Percentiles rank a stretch among this genome's conserved stretches.
phyloP scores from a whole-genome alignment of 2,113 vertebrate species.

The Catagonus wagneri region DNA sequence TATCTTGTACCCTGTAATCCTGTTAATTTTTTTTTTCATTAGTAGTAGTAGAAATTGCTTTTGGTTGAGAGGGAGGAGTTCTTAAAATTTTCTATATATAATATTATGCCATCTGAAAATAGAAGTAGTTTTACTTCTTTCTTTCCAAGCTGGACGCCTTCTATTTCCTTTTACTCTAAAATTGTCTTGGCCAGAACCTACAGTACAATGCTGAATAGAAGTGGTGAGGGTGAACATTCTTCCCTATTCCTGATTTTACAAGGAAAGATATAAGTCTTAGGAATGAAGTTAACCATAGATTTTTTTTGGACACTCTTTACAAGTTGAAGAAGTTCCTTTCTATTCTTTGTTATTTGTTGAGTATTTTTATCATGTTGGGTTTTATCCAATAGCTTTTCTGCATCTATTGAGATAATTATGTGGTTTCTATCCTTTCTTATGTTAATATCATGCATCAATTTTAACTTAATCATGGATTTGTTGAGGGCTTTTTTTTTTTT shows the following conservation, averaged over 20 bases:
- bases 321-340: not conserved
- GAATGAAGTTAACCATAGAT: not conserved
- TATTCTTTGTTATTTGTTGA: not conserved
- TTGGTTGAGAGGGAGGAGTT: not conserved
- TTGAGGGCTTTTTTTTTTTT: too few species aligned
- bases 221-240: not conserved
- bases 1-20: not conserved
- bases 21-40: not conserved
- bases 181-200: not conserved
- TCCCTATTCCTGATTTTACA: not conserved
- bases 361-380: not conserved
- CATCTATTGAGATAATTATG: not conserved
- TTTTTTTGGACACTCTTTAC: not conserved
- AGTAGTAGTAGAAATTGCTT: not conserved
- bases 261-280: not conserved
- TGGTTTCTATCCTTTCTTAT: not conserved
- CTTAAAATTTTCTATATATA: not conserved
- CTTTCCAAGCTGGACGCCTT: not conserved
- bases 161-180: not conserved
- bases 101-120: not conserved
- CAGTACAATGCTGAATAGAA: not conserved
- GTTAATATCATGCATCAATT: not conserved
- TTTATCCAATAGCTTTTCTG: not conserved
- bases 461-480: too few species aligned
- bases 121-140: not conserved